Evolutionary conservation across 2,888 invertebrate genomes (phyloP).

Genomic region (Cryptosula pallasiana): DNA sequence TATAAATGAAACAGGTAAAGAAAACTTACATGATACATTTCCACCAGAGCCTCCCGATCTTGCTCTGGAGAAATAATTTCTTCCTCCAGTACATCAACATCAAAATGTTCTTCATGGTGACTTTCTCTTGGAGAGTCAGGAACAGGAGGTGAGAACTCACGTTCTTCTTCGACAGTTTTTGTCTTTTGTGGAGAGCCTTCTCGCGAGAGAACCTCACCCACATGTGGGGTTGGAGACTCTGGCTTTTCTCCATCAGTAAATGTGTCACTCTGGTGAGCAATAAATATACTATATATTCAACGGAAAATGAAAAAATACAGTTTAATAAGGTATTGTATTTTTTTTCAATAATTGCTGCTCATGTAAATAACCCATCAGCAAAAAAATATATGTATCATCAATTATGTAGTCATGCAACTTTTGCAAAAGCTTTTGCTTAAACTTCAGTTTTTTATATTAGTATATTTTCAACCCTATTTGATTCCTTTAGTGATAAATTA

Average conservation of each 20-base stretch:
- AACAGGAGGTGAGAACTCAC: conserved; percentile 27
- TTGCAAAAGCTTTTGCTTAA: too few relatives aligned
- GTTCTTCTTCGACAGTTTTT: not conserved
- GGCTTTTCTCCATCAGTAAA: conserved; percentile 40
- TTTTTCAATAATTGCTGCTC: too few relatives aligned
- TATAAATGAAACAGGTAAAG: too few relatives aligned
- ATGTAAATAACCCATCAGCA: too few relatives aligned
- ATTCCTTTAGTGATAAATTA: too few relatives aligned
- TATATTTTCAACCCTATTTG: too few relatives aligned
- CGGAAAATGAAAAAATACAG: too few relatives aligned
- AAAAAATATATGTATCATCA: too few relatives aligned
- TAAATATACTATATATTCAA: too few relatives aligned
- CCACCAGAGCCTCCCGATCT: conserved; percentile 44
- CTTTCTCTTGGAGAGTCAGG: conserved; percentile 28
- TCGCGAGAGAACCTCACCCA: conserved; percentile 43
- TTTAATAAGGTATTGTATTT: too few relatives aligned
- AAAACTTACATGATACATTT: conserved; percentile 45
- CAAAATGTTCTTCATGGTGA: conserved; percentile 32
- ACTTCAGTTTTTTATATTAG: too few relatives aligned
- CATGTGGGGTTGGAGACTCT: conserved; percentile 36
- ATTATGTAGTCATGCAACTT: too few relatives aligned
- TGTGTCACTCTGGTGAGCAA: conserved; percentile 46
- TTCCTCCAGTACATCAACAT: conserved; percentile 38
- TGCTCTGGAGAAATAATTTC: conserved; percentile 36
- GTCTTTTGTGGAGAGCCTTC: conserved; percentile 37